Evolutionary conservation across 2,888 invertebrate genomes (phyloP), one percentile per base, ranked within the genome.

Genomic region (Lasius platythorax): DNA sequence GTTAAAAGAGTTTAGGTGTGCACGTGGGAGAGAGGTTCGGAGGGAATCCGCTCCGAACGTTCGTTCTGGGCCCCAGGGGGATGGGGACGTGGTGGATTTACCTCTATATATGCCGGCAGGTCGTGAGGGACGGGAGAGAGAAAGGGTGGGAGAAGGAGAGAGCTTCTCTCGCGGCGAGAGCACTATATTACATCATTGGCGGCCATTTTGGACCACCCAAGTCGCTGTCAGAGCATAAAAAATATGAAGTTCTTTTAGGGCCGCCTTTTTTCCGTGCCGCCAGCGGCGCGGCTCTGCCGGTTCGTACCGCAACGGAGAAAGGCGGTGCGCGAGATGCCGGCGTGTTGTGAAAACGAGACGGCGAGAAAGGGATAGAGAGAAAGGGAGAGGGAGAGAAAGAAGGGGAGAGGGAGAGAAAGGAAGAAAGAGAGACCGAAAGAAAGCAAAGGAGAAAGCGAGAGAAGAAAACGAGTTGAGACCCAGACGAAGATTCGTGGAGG

Each of bases 151-250:
- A 68, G 75, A 70, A 50, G 70, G 78, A 72, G 68, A 67, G 68
- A 67, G 72, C 40, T 83, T 82, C 82, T 81, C 78, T 81, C 78
- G 88, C 91, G 89, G 91, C 88, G 90, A 91, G 92, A 93, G 93
- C 93, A 93, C 93, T 94, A 94, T 94, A 94, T 95, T 94, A 95
- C 94, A 95, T 95, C 94, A 94, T 94, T 94, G 95, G 93, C 95
- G 94, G 95, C 95, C 95, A 95, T 95, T 95, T 94, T 95, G 94
- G 95, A 95, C 95, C 95, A 95, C 95, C 95, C 95, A 95, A 94
- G 95, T 93, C 88, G 94, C 94, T 94, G 95, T 94, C 95, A 93
- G 94, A 93, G 94, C 92, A 95, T 95, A 94, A 95, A 95, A 95
- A 95, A 95, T 95, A 95, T 95, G 93, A 94, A 95, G 94, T 95